Conservation (phyloP, 2,113 vertebrate species). For the Rhinoptilus africanus region DNA sequence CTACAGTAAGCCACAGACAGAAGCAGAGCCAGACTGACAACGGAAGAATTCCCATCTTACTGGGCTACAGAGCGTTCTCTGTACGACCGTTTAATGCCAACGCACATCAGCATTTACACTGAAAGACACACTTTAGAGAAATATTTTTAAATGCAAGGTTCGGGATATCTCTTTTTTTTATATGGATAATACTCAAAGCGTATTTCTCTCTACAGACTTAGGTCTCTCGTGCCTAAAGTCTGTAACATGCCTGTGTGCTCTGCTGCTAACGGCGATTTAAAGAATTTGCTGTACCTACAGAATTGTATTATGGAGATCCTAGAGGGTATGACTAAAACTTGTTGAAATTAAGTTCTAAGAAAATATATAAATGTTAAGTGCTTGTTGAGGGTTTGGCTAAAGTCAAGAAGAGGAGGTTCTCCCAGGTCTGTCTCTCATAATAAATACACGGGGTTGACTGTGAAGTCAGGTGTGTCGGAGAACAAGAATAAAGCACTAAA, state of each 20-base stretch:
- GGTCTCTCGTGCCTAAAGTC: conserved; percentile 56
- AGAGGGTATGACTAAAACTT: conserved; percentile 56
- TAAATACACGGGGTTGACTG: neutral
- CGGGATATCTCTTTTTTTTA: conserved; percentile 27
- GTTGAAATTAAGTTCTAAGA: conserved; percentile 53
- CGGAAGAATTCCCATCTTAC: conserved; percentile 16
- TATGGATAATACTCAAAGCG: conserved; percentile 64
- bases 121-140: conserved; percentile 33
- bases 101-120: conserved; percentile 3
- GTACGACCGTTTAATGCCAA: neutral
- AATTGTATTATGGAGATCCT: conserved; percentile 48
- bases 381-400: neutral
- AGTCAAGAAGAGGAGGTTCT: neutral
- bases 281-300: conserved; percentile 59
- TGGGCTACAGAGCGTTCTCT: neutral
- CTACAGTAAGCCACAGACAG: conserved; percentile 22
- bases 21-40: conserved; percentile 39
- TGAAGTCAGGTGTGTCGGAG: neutral
- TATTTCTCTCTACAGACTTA: conserved; percentile 55
- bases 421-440: neutral
- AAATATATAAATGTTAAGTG: conserved; percentile 11
- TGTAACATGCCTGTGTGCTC: conserved; percentile 52
- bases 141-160: conserved; percentile 59
- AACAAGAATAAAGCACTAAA: neutral
- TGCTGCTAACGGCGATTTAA: conserved; percentile 51